Evolutionary conservation across 1,140 invertebrate species (phyloP), one percentile per base, ranked within the genome.

Genomic region (Cheumatopsyche charites): DNA sequence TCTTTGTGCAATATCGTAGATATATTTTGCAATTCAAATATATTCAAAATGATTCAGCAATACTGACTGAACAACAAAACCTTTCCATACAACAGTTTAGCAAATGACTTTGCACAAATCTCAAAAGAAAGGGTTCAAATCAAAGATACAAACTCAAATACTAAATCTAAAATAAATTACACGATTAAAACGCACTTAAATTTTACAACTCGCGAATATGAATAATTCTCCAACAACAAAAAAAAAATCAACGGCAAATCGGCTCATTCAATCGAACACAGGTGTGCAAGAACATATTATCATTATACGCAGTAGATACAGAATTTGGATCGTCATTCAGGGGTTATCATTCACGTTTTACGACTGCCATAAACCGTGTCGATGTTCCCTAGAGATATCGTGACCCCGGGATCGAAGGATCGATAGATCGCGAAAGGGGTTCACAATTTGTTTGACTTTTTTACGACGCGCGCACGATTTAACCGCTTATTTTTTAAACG

Each of bases 271-370:
- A 45, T 45, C 43, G 11, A 52, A 58, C 13, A 25, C 55, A 23
- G 55, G 55, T 58, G 55, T 25, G 19, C 55, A 55, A 9, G 13
- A n/a, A 58, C 19, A n/a, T n/a, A n/a, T n/a, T n/a, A n/a, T n/a
- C n/a, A n/a, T n/a, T n/a, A n/a, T n/a, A n/a, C n/a, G n/a, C n/a
- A n/a, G n/a, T 58, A 3, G 29, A 36, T 36, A 25, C 26, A 17
- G 65, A 71, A 36, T 63, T 75, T 72, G 67, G 26, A 72, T 67
- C 69, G 74, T 72, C 71, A 72, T 67, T 19, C 67, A 23, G 36
- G 43, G 63, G 42, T 67, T 72, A 72, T 75, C 71, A 62, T 75
- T 72, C 62, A 71, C 52, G 21, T 62, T 19, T 15, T 72, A 17
- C 42, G 13, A 29, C 4, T 19, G 25, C 26, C 42, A 26, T 15